Evolutionary conservation across 92 coral and sea anemone species (phyloP).

Genomic region (Phenganax marumi): DNA sequence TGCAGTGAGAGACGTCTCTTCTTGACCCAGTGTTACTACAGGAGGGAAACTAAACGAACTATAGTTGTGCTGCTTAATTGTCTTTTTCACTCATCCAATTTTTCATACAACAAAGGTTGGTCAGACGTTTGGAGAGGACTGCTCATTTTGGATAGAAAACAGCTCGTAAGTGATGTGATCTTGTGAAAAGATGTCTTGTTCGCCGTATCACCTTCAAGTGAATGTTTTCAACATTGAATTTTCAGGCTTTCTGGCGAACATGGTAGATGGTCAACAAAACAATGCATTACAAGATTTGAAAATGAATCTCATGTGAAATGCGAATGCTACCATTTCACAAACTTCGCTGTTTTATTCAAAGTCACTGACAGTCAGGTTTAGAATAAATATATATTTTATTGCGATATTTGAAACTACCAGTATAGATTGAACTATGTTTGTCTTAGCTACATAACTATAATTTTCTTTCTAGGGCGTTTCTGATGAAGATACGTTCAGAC

Average conservation of each 20-base stretch:
- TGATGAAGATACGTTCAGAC: conserved; percentile 25
- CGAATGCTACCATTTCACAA: conserved; percentile 32
- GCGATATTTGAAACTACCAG: background rate
- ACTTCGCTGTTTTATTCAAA: conserved; percentile 35
- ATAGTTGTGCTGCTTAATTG: background rate
- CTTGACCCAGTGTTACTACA: too few relatives aligned
- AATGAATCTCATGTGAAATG: conserved; percentile 23
- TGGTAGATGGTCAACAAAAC: conserved; percentile 29
- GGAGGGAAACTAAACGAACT: too few relatives aligned
- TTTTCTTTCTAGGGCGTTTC: conserved; percentile 8
- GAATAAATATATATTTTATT: background rate
- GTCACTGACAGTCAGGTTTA: conserved; percentile 10
- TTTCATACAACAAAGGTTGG: background rate
- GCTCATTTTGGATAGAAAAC: conserved; percentile 34
- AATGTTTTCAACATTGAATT: background rate
- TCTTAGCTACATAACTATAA: background rate
- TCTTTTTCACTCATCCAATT: background rate
- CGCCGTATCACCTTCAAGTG: background rate
- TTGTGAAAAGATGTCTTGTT: too few relatives aligned
- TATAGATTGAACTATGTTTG: background rate
- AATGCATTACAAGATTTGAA: background rate
- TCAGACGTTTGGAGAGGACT: background rate
- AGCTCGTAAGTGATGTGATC: conserved; percentile 14
- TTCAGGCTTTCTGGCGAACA: conserved; percentile 34
- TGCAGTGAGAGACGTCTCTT: background rate